Base-by-base conservation (phyloP, 2,113 vertebrate genomes). In the Machaerirhynchus nigripectus region DNA sequence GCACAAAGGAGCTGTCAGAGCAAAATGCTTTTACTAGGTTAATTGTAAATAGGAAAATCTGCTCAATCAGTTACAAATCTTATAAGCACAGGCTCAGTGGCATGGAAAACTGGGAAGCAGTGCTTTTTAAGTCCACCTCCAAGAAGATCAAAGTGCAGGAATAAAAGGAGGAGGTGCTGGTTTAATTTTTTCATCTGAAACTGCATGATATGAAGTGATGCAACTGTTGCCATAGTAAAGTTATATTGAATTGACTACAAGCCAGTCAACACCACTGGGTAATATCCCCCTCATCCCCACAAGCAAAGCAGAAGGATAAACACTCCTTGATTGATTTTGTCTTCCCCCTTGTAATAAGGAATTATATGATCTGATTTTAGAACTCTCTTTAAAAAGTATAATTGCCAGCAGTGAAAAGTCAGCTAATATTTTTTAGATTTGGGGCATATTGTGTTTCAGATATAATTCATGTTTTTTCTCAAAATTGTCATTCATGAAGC, bases 201-300 rank as follows among this genome's bases (percentile, higher is more conserved):
- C 49, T 64, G 55, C 2, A 0, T 89, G 53, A 92, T 95, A 59
- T 81, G 84, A 93, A 85, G 70, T 3, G 30, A 95, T 95, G 74
- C 52, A 96, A 94, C 90, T 97, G 96, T 97, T 98, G 93, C 95
- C 91, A 89, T 95, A 97, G 95, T 96, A 97, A 97, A 98, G 89
- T 95, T 94, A 87, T 75, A 90, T 68, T 93, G 84, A 95, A 95
- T 93, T 93, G 89, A 95, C 90, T 96, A 95, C 90, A 95, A 97
- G 71, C 76, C 84, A 88, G 87, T 89, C 59, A 79, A 42, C 57
- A 24, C 40, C 52, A 47, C 46, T 53, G 75, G 91, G 77, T 42
- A 94, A 77, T 89, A 15, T 18, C 8, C 9, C 9, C 7, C 10
- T 26, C 10, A 3, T 15, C 20, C 13, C 33, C 67, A 57, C 74